A percentile compares a stretch with the other conserved stretches of the same genome.
Conservation (phyloP, 2,888 invertebrate species). For the Panopea generosa region DNA sequence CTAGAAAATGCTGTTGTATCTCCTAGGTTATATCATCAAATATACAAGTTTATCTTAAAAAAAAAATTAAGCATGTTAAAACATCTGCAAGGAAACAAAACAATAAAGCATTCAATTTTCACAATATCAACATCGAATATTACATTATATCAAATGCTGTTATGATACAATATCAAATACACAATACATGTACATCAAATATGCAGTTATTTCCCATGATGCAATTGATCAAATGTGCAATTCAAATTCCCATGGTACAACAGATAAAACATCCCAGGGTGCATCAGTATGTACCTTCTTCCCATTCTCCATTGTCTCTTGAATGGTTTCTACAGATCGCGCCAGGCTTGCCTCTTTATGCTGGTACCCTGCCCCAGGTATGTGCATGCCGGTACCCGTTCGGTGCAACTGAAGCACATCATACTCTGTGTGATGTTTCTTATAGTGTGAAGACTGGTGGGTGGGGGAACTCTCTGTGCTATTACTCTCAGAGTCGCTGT, state of each 20-base stretch:
- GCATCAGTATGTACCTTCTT: constrained; percentile 35
- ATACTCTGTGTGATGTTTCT: constrained; percentile 35
- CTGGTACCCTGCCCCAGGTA: constrained; percentile 54
- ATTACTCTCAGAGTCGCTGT: constrained; percentile 69
- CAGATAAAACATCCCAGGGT: too few species aligned
- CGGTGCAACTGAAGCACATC: constrained; percentile 51
- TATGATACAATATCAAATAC: too few species aligned
- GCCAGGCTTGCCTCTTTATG: constrained; percentile 58
- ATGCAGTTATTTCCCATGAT: too few species aligned
- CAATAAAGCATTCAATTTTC: too few species aligned
- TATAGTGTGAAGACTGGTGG: constrained; percentile 23
- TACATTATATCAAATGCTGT: too few species aligned
- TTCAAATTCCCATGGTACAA: constrained; percentile 21
- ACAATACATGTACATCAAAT: too few species aligned
- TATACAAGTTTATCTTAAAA: too few species aligned
- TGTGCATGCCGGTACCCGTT: constrained; percentile 47
- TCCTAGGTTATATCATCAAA: too few species aligned
- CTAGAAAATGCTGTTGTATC: too few species aligned
- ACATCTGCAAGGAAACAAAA: too few species aligned
- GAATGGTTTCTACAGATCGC: constrained; percentile 76
- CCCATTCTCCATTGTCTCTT: constrained; percentile 69
- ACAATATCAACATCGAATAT: too few species aligned
- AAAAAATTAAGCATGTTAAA: too few species aligned
- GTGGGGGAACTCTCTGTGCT: constrained; percentile 70
- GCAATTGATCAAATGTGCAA: constrained; percentile 25